Base-by-base conservation (phyloP, 1,140 invertebrate genomes). In the Spodoptera litura region DNA sequence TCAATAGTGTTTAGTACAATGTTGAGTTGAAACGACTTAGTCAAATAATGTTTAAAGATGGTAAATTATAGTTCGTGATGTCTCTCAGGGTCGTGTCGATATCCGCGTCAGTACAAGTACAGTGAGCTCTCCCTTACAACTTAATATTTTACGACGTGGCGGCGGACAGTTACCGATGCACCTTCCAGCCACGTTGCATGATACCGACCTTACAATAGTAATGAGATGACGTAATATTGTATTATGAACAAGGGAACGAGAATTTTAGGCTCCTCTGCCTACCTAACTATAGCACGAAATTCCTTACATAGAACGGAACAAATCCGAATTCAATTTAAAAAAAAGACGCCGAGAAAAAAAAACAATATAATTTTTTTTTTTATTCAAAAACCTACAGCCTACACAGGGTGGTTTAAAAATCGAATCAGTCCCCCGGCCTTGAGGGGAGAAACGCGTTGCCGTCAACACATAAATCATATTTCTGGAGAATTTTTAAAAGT, bases 381-480 rank as follows among this genome's bases (percentile, higher is more conserved):
- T 80, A 68, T 75, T 82, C 78, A 80, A 84, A 87, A 85, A 80
- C 72, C 61, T 66, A 53, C 61, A 56, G 78, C 83, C 62, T 78
- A 75, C 78, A 79, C 77, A 78, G 90, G 90, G 84, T 85, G 91
- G 84, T 94, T 94, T 94, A 93, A 94, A 94, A 94, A 94, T 93
- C 92, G 92, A 93, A 94, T 93, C 92, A 93, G 89, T 84, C 89
- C 86, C 82, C 86, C 93, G 91, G 88, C 91, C 93, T 94, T 94
- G 93, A 90, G 87, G 84, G 73, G 82, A 87, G 87, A 86, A 88
- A 91, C 88, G 87, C 87, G 85, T 84, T 89, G 91, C 91, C 92
- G 93, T 93, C 93, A 93, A 94, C 93, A 94, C 91, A 94, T 94
- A 94, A 94, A 94, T 94, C 93, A 94, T 94, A 94, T 94, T 94